Evolutionary conservation across 2,888 invertebrate species (phyloP), one percentile per base, ranked within the genome.

Genomic region (Watsonalla cultraria): DNA sequence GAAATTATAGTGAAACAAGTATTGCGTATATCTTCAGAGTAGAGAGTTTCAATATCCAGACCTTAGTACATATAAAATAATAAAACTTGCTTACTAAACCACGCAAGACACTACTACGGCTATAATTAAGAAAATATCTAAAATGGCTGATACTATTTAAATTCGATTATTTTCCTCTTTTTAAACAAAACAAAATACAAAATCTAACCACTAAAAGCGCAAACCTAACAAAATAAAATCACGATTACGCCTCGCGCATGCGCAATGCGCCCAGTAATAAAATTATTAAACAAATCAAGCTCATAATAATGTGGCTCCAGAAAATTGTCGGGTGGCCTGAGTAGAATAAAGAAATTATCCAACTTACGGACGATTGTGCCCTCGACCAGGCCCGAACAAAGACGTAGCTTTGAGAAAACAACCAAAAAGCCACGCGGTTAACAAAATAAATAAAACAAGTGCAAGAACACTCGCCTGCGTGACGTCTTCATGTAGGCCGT

Each of bases 271-370:
- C 70, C 80, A 72, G 86, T 90, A 90, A 90, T 90, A 90, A 90
- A 90, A 90, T 90, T 90, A 90, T 90, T 90, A 90, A 88, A 86
- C 89, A 89, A 90, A 90, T 90, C 88, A 90, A 89, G 80, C 80
- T 85, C 86, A 86, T 89, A 88, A 89, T 89, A 88, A 86, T 79
- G 85, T 78, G 76, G 82, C 78, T 65, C 70, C 83, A 87, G 87
- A 87, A 90, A 89, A 90, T 90, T 89, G 87, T 89, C 83, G 85
- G 89, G 84, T 85, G 84, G 82, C 80, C 74, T 72, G 68, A 72
- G 75, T 74, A 70, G 87, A 84, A 90, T 90, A 89, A 90, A 90
- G 90, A 90, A 90, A 90, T 90, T 90, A 90, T 90, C 87, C 86
- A 82, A 83, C 81, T 87, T 86, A 85, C 75, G 81, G 80, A 75